Conservation (phyloP, 2,797 vertebrate genomes). For the Sebastiscus tertius region DNA sequence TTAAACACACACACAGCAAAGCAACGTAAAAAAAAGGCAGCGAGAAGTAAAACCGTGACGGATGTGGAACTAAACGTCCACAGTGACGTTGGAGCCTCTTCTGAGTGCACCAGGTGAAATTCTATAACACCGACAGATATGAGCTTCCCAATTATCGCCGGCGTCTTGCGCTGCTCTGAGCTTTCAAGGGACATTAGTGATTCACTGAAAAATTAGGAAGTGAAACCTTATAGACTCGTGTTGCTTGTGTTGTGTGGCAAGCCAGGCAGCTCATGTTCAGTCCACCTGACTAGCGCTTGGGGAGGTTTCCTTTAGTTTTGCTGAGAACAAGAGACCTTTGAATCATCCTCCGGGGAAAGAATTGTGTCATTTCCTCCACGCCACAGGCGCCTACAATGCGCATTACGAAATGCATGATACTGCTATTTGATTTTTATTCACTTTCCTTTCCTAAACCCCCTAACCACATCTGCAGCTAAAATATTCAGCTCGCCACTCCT, state of each 20-base stretch:
- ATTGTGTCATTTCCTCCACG: conserved; percentile 68
- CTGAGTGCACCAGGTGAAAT: conserved; percentile 35
- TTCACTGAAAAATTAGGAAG: conserved; percentile 66
- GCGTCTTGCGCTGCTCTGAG: conserved; percentile 10
- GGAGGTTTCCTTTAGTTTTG: conserved; percentile 24
- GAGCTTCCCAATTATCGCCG: conserved; percentile 37
- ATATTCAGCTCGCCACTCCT: conserved; percentile 25
- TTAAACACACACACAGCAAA: background rate
- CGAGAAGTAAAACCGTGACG: conserved; percentile 69
- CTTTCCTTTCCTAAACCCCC: conserved; percentile 10
- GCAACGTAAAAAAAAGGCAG: conserved; percentile 21
- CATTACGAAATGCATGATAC: conserved; percentile 35
- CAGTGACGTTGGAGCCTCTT: conserved; percentile 15
- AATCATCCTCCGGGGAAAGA: conserved; percentile 47
- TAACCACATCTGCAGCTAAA: conserved; percentile 25
- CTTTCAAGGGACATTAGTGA: conserved; percentile 57
- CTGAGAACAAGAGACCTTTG: conserved; percentile 40
- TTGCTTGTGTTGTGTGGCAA: conserved; percentile 56
- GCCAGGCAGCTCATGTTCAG: conserved; percentile 35
- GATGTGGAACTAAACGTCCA: conserved; percentile 35
- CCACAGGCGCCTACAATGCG: conserved; percentile 22
- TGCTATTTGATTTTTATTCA: conserved; percentile 31
- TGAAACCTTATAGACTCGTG: conserved; percentile 57
- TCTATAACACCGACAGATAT: background rate
- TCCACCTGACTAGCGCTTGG: conserved; percentile 48